Evolutionary conservation across 2,888 invertebrate species (phyloP), one percentile per base, ranked within the genome.

Genomic region (Cantharis flavilabris): DNA sequence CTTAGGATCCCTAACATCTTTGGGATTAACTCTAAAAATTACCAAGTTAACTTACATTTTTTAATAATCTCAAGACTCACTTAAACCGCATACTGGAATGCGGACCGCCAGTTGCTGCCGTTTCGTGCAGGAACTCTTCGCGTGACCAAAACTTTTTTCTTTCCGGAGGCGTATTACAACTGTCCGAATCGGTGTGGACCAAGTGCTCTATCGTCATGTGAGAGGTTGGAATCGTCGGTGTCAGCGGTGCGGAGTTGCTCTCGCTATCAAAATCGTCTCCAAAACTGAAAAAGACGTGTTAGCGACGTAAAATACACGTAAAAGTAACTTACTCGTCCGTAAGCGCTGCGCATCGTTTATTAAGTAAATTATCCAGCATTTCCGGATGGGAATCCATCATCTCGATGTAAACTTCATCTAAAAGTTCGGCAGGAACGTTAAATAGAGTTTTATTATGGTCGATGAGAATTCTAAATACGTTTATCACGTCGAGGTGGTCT

Each of bases 401-500:
- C 85, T 95, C 93, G 11, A 95, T 91, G 88, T 97, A 96, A 9
- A 97, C 93, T 85, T 97, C 95, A 86, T 98, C 96, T 81, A 97
- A 90, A 72, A 96, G 89, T 81, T 96, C 96, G 0, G 95, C 93
- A 10, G 96, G 92, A 71, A 97, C 92, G 87, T 91, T 92, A 83
- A 94, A 95, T 76, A 97, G 90, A 76, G 93, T 90, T 84, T 94
- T 90, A 84, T 91, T 91, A 86, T 94, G 92, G 84, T 94, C 94
- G 78, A 96, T 93, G 88, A 96, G 90, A 74, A 91, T 91, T 82
- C 96, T 92, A 16, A 97, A 93, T 71, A 97, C 96, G 89, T 96
- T 97, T 86, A 98, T 98, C 76, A 97, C 95, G 86, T 97, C 97
- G 67, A 94, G 91, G 33, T 96, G 91, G 88, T 96, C 96, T 84